Base-by-base conservation (phyloP, 64 coral and sea anemone genomes). In the Pocillopora verrucosa region DNA sequence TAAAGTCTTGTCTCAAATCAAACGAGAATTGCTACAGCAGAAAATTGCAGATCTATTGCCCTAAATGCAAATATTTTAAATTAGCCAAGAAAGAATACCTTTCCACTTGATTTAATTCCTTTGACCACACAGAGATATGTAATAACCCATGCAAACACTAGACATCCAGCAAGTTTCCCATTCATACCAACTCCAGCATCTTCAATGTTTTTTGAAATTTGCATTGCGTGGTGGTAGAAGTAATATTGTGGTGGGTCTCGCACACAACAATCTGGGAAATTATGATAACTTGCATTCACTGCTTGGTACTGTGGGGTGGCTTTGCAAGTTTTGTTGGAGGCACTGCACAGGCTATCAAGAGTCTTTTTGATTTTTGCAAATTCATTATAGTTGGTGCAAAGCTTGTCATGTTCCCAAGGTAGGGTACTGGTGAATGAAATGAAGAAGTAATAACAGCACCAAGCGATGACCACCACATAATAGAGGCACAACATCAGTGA, bases 91-190 rank as follows among this genome's bases (percentile, higher is more conserved):
- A 30, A 70, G n/a, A 20, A 57, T 68, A 99, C 97, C 94, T 99
- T 99, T 88, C 97, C 97, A 86, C 97, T 99, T 37, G 97, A 99
- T 76, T 99, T 99, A 72, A 99, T 99, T 72, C 97, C 97, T 88
- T 99, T 99, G 77, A 99, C 93, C 19, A 99, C 92, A 74, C 97
- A 99, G 60, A 99, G 92, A 69, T 99, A 99, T 60, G 94, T 95
- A 56, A 99, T 95, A 57, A 99, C 73, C 97, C 97, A 99, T 1
- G 97, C 97, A 90, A 99, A 99, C 37, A 95, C 75, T 74, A 99
- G 78, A 65, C 97, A 99, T 11, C 97, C 97, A 65, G 75, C 85
- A 34, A 99, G 86, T 63, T 99, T 99, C 26, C 91, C 88, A 72
- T 99, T 99, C 19, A 99, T 78, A 13, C 97, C 94, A 87, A 95